Evolutionary conservation across 2,888 invertebrate species (phyloP).

Genomic region (Chrysomela aeneicollis): DNA sequence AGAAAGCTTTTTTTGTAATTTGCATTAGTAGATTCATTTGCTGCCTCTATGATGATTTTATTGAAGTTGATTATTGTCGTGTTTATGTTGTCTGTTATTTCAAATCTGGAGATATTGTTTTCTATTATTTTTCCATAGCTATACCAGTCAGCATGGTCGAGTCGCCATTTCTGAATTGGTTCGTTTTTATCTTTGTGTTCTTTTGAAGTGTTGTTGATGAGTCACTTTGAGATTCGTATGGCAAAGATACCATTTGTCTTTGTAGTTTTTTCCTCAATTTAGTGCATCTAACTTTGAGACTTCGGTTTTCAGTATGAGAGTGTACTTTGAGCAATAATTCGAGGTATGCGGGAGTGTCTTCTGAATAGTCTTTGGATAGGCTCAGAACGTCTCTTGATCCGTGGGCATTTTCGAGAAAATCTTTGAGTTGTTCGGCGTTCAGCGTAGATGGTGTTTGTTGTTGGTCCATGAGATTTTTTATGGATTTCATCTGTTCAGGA

Average conservation of each 20-base stretch:
- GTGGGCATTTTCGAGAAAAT: slow-evolving; percentile 3
- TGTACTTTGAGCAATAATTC: not conserved
- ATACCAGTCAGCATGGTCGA: not conserved
- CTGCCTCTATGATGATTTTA: slow-evolving; percentile 8
- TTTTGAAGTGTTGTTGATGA: slow-evolving; percentile 8
- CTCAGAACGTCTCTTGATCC: slow-evolving; percentile 3
- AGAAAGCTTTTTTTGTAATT: too few species aligned
- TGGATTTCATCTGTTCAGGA: not conserved
- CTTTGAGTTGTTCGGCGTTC: slow-evolving; percentile 9
- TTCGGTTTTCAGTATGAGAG: not conserved
- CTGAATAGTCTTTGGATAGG: not conserved
- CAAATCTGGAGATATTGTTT: not conserved
- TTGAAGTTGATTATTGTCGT: slow-evolving; percentile 6
- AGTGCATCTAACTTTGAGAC: slow-evolving; percentile 10
- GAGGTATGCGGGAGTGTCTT: not conserved
- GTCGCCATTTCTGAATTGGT: not conserved
- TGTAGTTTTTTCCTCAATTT: not conserved
- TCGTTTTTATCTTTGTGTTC: not conserved
- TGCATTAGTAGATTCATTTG: too few species aligned
- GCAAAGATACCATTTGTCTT: not conserved
- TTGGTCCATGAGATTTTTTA: not conserved
- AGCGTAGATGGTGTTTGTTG: not conserved
- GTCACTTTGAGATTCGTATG: not conserved
- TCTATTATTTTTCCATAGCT: slow-evolving; percentile 6
- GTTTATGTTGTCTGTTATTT: slow-evolving; percentile 8